Evolutionary conservation across 2,888 invertebrate species (phyloP), one percentile per base, ranked within the genome.

Genomic region (Coenonympha arcania): DNA sequence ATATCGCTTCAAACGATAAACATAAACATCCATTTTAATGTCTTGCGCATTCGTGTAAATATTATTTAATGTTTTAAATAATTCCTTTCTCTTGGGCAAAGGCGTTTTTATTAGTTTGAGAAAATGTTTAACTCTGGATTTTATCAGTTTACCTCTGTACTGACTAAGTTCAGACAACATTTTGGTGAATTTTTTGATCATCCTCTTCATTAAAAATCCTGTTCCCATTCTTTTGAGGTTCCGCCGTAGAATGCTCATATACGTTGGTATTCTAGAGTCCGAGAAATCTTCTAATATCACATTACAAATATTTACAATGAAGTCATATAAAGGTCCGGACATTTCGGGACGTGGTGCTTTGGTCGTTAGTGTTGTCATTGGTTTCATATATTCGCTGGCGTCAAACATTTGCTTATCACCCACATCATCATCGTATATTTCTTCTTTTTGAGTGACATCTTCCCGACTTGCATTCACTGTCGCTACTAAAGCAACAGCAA

Each of bases 11-110:
- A 80, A 58, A 8, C 59, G 31, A 52, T 71, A 73, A 52, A 80
- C 61, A 52, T 79, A 83, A 45, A 71, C 64, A 30, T 77, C 76
- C 60, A 81, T 63, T 61, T 66, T 68, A 15, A 57, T 54, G 22
- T 69, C 68, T 20, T 71, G 60, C 3, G 50, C 40, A 1, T 55
- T 24, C 6, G 50, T 60, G 53, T 66, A 82, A 26, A 81, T 65
- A 3, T 63, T 50, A 51, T 83, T 79, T 54, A 76, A 67, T 1
- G 63, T 59, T 11, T 45, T 31, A 54, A 81, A 69, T 50, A 74
- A 78, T 0, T 66, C 62, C 9, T 65, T 63, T 36, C 64, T 62
- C 33, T 47, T 61, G 2, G 68, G 68, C 28, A 65, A 68, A 6
- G 63, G 65, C 16, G 62, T 63, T 4, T 61, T 56, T 48, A 76